A percentile compares a stretch with the other conserved stretches of the same genome.
These are phyloP conservation scores for Spinus pinus DNA, from an alignment of 2,797 vertebrate species.

Conservation along the genomic window DNA sequence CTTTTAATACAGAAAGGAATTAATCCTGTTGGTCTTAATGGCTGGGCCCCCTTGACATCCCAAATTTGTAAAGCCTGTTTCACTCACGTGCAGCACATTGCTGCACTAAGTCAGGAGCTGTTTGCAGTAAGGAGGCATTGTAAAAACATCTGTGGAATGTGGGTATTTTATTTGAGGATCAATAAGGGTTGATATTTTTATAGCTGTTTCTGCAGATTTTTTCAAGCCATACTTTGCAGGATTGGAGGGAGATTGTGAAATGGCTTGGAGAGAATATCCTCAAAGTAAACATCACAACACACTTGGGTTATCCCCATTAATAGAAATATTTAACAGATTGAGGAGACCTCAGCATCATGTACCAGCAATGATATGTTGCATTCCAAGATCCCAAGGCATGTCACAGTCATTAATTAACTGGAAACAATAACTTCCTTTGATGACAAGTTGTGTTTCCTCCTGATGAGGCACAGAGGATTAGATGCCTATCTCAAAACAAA, in stretches of 20 bases:
- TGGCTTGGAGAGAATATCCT: neutral
- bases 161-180: neutral
- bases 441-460: conserved; percentile 28
- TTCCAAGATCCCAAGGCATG: conserved; percentile 17
- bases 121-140: neutral
- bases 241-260: neutral
- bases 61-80: neutral
- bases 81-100: accelerated
- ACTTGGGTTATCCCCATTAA: neutral
- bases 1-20: neutral
- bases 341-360: neutral
- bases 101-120: neutral
- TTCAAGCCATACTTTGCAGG: neutral
- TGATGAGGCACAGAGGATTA: conserved; percentile 24
- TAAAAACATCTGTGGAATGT: neutral
- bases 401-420: conserved; percentile 43
- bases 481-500: conserved; percentile 27
- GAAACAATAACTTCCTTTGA: conserved; percentile 49
- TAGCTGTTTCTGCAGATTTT: neutral
- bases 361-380: neutral
- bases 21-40: neutral
- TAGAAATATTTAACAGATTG: neutral
- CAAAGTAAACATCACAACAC: neutral
- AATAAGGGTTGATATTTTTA: neutral
- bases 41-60: neutral